Percentiles rank a stretch among this genome's conserved stretches.
Conservation (phyloP, 1,140 invertebrate genomes). For the Wiebesia pumilae region DNA sequence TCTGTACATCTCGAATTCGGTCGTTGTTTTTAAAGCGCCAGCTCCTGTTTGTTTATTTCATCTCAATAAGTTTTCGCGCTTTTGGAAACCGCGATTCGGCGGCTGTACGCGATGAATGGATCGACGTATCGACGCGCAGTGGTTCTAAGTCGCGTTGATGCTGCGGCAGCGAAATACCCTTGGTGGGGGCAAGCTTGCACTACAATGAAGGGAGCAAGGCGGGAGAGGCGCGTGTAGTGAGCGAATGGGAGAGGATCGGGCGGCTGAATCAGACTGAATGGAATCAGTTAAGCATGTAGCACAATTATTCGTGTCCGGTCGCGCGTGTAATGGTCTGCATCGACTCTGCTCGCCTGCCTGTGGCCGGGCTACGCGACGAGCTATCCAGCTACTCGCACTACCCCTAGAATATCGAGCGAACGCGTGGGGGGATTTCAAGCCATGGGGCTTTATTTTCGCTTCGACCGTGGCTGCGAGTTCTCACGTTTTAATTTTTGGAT, state of each 20-base stretch:
- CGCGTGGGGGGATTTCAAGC: neutral
- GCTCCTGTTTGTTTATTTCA: too few relatives aligned
- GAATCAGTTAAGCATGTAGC: slow-evolving; percentile 75
- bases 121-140: neutral
- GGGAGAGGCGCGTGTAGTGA: neutral
- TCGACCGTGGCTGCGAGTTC: neutral
- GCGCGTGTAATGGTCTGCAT: slow-evolving; percentile 75
- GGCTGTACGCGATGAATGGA: neutral
- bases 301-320: slow-evolving; percentile 75
- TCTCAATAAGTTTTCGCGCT: neutral
- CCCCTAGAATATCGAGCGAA: neutral
- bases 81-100: neutral
- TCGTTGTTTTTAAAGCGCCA: too few relatives aligned
- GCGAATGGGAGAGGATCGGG: slow-evolving; percentile 52
- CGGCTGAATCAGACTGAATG: slow-evolving; percentile 64
- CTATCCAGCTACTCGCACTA: slow-evolving; percentile 25
- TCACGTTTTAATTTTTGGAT: too few relatives aligned
- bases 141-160: neutral
- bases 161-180: too few relatives aligned
- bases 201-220: slow-evolving; percentile 7
- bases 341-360: slow-evolving; percentile 58
- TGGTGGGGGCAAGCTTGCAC: neutral
- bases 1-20: too few relatives aligned
- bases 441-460: neutral
- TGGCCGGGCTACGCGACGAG: neutral